Evolutionary conservation across 2,113 vertebrate genomes (phyloP).

Genomic region (Lycaon pictus): DNA sequence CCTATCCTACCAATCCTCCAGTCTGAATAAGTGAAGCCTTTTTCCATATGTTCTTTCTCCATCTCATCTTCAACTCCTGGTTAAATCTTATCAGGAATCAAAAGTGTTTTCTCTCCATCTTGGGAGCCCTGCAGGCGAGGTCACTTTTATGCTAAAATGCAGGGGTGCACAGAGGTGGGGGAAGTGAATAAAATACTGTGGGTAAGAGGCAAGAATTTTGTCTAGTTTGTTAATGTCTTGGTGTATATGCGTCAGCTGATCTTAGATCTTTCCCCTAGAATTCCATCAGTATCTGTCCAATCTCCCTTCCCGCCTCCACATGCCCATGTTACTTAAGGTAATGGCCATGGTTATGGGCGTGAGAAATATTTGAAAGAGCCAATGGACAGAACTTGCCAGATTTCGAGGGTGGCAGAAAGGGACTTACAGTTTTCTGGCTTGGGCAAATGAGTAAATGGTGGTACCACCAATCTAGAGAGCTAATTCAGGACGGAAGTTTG

Average conservation of each 20-base stretch:
- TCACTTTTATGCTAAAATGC: background rate
- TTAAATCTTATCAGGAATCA: background rate
- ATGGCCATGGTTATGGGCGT: background rate
- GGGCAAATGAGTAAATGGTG: background rate
- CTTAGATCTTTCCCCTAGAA: background rate
- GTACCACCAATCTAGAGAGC: background rate
- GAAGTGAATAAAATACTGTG: background rate
- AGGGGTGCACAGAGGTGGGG: too few relatives aligned
- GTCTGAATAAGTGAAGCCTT: background rate
- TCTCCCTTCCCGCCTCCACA: background rate
- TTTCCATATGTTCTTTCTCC: background rate
- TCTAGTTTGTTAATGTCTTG: background rate
- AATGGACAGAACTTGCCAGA: background rate
- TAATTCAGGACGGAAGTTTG: background rate
- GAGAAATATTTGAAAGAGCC: slow-evolving; percentile 7
- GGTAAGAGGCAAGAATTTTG: background rate
- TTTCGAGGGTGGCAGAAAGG: background rate
- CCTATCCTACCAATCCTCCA: background rate
- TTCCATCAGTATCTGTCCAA: background rate
- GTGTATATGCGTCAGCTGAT: background rate
- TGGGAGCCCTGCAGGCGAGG: background rate
- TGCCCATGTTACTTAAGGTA: background rate
- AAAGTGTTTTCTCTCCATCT: background rate
- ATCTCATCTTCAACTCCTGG: background rate
- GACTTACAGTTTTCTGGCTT: background rate